Evolutionary conservation across 2,888 invertebrate genomes (phyloP), one percentile per base, ranked within the genome.

Genomic region (Scaeva pyrastri): DNA sequence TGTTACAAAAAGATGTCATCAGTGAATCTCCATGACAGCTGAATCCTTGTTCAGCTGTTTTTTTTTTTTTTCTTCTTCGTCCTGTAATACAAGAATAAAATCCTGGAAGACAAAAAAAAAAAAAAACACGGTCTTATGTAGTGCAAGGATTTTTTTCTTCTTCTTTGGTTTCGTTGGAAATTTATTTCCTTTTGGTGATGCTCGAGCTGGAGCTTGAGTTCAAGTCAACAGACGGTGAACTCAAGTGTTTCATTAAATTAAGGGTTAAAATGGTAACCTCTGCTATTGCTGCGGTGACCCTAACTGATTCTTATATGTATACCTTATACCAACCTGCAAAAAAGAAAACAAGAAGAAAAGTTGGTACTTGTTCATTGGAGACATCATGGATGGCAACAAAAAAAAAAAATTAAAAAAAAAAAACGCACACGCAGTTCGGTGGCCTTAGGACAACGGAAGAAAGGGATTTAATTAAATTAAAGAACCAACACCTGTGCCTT

Each of bases 381-480:
- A 74, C 72, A 72, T 45, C 41, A 62, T 80, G 55, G 23, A 52
- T 68, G 52, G 68, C 12, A 31, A 68, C 60, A 77, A 70, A 31
- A 31, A 31, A 31, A 31, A 8, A 23, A 64, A 55, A 77, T n/a
- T n/a, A n/a, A 31, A 31, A 31, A 31, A 31, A 8, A 23, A 64
- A 55, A 77, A 68, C 60, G 45, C 60, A 43, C 43, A 74, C 68
- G 23, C 66, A 71, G 50, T 72, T 58, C 73, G 55, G 71, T 68
- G 48, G 62, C 62, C 50, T 70, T 52, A 58, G 70, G 66, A 66
- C 48, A 74, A 43, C 52, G 71, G 52, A 74, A 82, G 73, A 82
- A 78, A 66, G 73, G 77, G 77, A 78, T 86, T 86, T 86, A 86
- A 86, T 86, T 86, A 82, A 86, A 86, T 82, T 73, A 86, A 82